Evolutionary conservation across 1,140 invertebrate species (phyloP), one percentile per base, ranked within the genome.

Genomic region (Heliconius nattereri): DNA sequence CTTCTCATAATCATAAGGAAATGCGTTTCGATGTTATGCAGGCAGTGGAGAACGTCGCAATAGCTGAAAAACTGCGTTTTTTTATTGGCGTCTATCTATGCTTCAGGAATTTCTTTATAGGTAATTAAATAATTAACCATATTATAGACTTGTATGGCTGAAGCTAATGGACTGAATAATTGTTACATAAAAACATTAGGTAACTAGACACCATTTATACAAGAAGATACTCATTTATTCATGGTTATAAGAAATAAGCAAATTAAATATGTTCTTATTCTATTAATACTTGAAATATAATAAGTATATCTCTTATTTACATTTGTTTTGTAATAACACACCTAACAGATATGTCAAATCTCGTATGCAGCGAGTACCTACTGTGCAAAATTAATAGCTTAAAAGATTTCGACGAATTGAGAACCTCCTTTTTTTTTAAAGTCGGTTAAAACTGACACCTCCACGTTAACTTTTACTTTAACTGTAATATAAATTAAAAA

Each of bases 1-100:
- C 80, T 85, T 87, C 84, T 84, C 81, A 79, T 81, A 80, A 78
- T 86, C 29, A 66, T 29, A 79, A 85, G 85, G 85, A 87, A 90
- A 84, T 83, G 82, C 52, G 75, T 84, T 76, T 79, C 54, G 73
- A 85, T 81, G 78, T 78, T 75, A 80, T 83, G 81, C 72, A 74
- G 80, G 19, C 73, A 70, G 37, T 54, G 80, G 77, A 80, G 78
- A 82, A 75, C 79, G 80, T 81, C 80, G 52, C 80, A 49, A 81
- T 70, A 29, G 26, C 26, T 66, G 54, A 66, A 66, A 66, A 66
- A 66, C 60, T 66, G 23, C 5, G 60, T 26, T 66, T 66, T 54
- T 66, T 49, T 49, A 73, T 49, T 49, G 72, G 37, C 6, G 2
- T 73, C 49, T 45, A 6, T 73, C 49, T 45, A 73, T 49, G 72